Base-by-base conservation (phyloP, 2,888 invertebrate genomes). In the Elmis aenea region DNA sequence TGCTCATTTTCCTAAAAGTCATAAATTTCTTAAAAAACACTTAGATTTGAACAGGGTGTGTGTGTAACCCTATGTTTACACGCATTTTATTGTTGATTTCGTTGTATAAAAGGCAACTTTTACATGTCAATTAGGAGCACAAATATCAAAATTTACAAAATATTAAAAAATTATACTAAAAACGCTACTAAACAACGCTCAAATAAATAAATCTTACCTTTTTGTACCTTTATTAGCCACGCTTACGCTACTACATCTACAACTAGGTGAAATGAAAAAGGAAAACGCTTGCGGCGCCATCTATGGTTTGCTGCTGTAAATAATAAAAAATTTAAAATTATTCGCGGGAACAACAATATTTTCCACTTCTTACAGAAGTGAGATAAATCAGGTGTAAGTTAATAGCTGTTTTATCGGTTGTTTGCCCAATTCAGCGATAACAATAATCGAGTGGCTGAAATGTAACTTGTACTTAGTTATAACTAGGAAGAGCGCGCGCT, bases 1-100 rank as follows among this genome's bases (percentile, higher is more conserved):
- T 96, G 80, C 95, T 96, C 96, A 97, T 96, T 81, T 87, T 89
- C 75, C 87, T 87, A 71, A 57, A 73, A 64, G 54, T 46, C 33
- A 35, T 24, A 30, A 46, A 34, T 36, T 14, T 26, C 38, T 35
- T 44, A 35, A 45, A 37, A 42, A 52, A 55, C 55, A 58, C 50
- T 42, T 45, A 38, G 38, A 58, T 54, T 52, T 55, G 53, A 40
- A 24, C 30, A 42, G 38, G 44, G 50, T 58, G 55, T 56, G 55
- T 56, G 57, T 58, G 47, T 40, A 43, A 41, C 41, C 46, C 50
- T 48, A 43, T 54, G 52, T 55, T 59, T 54, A 49, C 55, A 54
- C 51, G 46, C 41, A 48, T 49, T 57, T 60, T 58, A 58, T 57
- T 62, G 60, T 59, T 61, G 57, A 58, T 57, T 57, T 48, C 48